Conservation (phyloP, 2,113 vertebrate genomes). For the Corythaeola cristata region DNA sequence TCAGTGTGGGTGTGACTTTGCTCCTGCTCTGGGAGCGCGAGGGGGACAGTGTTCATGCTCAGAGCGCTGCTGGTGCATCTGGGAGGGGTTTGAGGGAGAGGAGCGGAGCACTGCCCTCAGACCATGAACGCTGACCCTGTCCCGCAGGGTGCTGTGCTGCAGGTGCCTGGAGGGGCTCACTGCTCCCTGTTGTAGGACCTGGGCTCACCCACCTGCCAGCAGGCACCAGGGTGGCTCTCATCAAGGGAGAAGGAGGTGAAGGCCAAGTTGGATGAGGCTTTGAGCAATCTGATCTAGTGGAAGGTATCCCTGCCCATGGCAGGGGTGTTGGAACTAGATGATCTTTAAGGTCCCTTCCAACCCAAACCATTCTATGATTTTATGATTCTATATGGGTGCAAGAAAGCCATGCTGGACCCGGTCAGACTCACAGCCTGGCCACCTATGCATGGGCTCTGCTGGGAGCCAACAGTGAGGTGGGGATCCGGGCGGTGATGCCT, state of each 20-base stretch:
- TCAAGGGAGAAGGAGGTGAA: neutral
- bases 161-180: neutral
- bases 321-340: too few species aligned
- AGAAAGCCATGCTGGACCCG: neutral
- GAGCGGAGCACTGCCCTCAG: neutral
- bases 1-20: too few species aligned
- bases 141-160: neutral
- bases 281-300: too few species aligned
- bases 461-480: neutral
- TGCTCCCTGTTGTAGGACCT: fast-evolving
- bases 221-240: neutral
- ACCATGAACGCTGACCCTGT: fast-evolving
- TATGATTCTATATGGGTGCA: fast-evolving
- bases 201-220: neutral
- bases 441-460: neutral
- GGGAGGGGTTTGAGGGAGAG: neutral
- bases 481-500: neutral
- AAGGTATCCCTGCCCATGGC: too few species aligned
- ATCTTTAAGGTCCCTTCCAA: too few species aligned
- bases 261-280: too few species aligned
- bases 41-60: neutral
- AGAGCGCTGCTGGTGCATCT: neutral
- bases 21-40: neutral
- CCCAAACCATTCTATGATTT: too few species aligned
- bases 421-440: neutral